Evolutionary conservation across 1,140 invertebrate genomes (phyloP), one percentile per base, ranked within the genome.

Genomic region (Alviniconcha marisindica): DNA sequence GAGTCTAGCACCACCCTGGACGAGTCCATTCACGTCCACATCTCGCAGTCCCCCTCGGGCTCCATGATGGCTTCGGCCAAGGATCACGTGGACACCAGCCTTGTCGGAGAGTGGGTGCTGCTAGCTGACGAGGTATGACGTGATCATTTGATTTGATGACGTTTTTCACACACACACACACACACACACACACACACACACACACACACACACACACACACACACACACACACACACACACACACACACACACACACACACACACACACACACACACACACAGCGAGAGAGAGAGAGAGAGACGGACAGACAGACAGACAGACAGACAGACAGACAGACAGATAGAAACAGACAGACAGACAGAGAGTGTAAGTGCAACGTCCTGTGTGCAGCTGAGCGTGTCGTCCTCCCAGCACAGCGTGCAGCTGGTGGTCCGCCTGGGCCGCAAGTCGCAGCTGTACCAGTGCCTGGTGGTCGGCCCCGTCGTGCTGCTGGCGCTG

Each of bases 401-500:
- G 77, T 33, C 48, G 12, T 28, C 31, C 56, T 60, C 56, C 15
- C 3, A 66, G 0, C 78, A 84, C 40, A 38, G 40, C 54, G 44
- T 84, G 14, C 54, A 54, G 33, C n/a, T 84, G 5, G 38, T n/a
- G 54, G 73, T 84, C 15, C 31, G 40, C n/a, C 73, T 84, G 3
- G 33, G 18, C n/a, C 44, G 83, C 12, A 63, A 42, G 21, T 77
- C 83, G 10, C 48, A 54, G 24, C 80, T 84, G 40, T 82, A 84
- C 73, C 78, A 84, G 48, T 84, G 79, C 60, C 38, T 84, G 4
- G 36, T 82, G 33, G 69, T 81, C 15, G 80, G 71, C 0, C 83
- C 83, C 2, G 83, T 80, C 48, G 79, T 82, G 18, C 73, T 84
- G 36, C 28, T 84, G 51, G 66, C 78, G n/a, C 54, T 84, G 28